These are phyloP conservation scores for Leptocoma aspasia DNA, from an alignment of 2,113 vertebrate species.

Conservation along the genomic window DNA sequence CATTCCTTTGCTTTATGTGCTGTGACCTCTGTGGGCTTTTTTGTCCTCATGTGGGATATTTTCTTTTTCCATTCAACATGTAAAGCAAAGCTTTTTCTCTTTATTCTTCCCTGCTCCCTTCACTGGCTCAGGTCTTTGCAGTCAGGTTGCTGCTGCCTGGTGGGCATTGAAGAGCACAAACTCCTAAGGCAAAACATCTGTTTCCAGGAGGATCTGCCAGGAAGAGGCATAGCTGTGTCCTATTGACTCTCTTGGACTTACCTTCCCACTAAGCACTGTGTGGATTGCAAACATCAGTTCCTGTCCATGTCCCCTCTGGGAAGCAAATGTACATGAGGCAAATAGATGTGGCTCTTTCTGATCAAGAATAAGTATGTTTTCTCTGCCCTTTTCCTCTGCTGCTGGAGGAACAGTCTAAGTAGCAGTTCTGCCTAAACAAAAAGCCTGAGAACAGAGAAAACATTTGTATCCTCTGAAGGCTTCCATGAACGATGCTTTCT, in stretches of 20 bases:
- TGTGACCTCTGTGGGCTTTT: neutral
- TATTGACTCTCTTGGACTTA: neutral
- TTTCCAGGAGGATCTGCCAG: neutral
- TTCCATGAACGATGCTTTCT: neutral
- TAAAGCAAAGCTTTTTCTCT: neutral
- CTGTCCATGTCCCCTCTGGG: neutral
- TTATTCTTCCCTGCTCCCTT: neutral
- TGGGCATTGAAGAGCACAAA: neutral
- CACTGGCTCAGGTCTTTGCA: neutral
- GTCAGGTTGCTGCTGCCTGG: neutral
- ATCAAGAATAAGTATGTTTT: neutral
- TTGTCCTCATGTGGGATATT: neutral
- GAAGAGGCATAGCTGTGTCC: neutral
- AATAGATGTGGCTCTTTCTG: neutral
- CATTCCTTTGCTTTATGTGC: neutral
- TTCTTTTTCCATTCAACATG: neutral
- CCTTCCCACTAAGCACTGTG: neutral
- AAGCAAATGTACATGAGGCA: neutral
- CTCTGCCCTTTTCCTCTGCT: neutral
- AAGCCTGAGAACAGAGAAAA: neutral
- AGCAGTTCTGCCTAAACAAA: neutral
- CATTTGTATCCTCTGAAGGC: neutral
- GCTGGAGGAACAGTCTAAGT: neutral
- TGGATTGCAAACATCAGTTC: neutral
- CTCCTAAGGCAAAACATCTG: conserved; percentile 32